Base-by-base conservation (phyloP, 2,888 invertebrate species). In the Morpho deidamia region DNA sequence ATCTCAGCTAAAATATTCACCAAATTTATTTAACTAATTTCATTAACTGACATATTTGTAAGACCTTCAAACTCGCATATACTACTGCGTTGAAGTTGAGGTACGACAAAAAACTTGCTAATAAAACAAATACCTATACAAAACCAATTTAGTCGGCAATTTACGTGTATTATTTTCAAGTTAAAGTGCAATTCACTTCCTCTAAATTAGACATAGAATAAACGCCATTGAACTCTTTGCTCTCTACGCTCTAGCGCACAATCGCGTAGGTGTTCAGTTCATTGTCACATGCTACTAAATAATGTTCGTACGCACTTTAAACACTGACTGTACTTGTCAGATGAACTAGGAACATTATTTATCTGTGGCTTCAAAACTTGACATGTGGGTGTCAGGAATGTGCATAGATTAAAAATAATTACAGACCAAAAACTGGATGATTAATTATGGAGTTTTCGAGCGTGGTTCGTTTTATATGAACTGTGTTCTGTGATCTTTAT, bases 301-400 rank as follows among this genome's bases (percentile, higher is more conserved):
- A 57, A 59, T 56, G 44, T 50, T 48, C 46, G 51, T 44, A 57
- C 50, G 55, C 60, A 60, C 44, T 57, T 47, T 34, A 42, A 51
- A 46, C 47, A 50, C 53, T 44, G 53, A 41, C 40, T 55, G 37
- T 54, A 58, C 47, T 1, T 34, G 37, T 7, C 14, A 37, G 23
- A 14, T 39, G 33, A 43, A 12, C 32, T 33, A 35, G 12, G 50
- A 14, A 41, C 39, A 51, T 49, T 44, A 53, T 57, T 57, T 40
- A 42, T 51, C 55, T 55, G 52, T 53, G 60, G 47, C 55, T 23
- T 23, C 23, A 23, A 23, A n/a, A 23, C 23, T 53, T 58, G 59
- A 43, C 59, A 65, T 62, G 69, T 69, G 64, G 69, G 68, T 61
- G 65, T 64, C 60, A 45, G 60, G 62, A 59, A 62, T 61, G 60